Base-by-base conservation (phyloP, 1,140 invertebrate genomes). In the Fopius arisanus region DNA sequence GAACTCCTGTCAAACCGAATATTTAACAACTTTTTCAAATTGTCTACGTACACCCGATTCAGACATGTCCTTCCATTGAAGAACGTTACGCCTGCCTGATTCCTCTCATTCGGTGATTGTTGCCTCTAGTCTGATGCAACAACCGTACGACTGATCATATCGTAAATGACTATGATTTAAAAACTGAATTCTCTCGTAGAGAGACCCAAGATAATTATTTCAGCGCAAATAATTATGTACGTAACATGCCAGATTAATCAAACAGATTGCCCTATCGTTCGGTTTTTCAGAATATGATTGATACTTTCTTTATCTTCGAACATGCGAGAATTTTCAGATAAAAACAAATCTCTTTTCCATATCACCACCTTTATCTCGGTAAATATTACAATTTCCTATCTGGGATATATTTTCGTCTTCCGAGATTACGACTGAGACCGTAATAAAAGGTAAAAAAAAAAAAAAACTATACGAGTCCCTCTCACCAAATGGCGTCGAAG, bases 51-150 rank as follows among this genome's bases (percentile, higher is more conserved):
- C 5, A 23, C 5, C 21, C 21, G n/a, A 29, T 26, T 69, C 67
- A 69, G 67, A 48, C 67, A 33, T 54, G 67, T 69, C 67, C 67
- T 69, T 69, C 67, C 67, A 69, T 69, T 69, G 67, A 69, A 12
- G 43, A 21, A 21, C 41, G 67, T 69, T 69, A 69, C 67, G 67
- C 40, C 41, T 69, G n/a, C 29, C 41, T 54, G 67, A 51, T 26
- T 69, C 23, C 26, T 51, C 43, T 51, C 12, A 68, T 68, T 68
- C 66, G 5, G 23, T 1, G 54, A 59, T 59, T 59, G 43, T 5
- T 26, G 19, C 26, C 10, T 28, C 3, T 23, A 7, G 54, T 23
- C 54, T 59, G 54, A 59, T 59, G 54, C 54, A 59, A 48, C 43
- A 12, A 48, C 43, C 14, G 43, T 48, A 48, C 2, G 43, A 48